Evolutionary conservation across 2,888 invertebrate genomes (phyloP), one percentile per base, ranked within the genome.

Genomic region (Drosophila villosipedis): DNA sequence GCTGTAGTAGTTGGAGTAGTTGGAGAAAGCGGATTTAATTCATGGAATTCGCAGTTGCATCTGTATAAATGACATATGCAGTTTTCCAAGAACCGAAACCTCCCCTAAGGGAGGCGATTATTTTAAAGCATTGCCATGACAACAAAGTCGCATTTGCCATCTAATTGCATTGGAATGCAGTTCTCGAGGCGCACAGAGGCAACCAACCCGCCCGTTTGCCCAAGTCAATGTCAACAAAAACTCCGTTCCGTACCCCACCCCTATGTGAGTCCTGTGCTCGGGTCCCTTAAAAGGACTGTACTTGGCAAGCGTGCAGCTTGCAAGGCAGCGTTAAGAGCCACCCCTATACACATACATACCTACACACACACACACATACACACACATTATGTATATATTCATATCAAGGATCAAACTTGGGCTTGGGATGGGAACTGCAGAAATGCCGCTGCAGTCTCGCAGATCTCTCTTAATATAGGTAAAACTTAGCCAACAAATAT

Each of bases 131-230:
- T 79, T 73, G 65, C 61, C 63, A 79, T 73, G 73, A 62, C 73
- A 76, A 76, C 81, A 83, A 71, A 82, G 66, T 71, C 69, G 68
- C 73, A 68, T 72, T 76, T 67, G 68, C 62, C 72, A 68, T 78
- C 66, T 65, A 78, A 86, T 80, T 87, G 90, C 91, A 87, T 80
- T 82, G 88, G 91, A 84, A 89, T 89, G 84, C 85, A 80, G 76
- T 65, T 69, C 57, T 64, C 64, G 67, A 76, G 73, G 30, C 69
- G 52, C 59, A 50, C 43, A 47, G 33, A 49, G 54, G 39, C 66
- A 57, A 50, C 33, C 70, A 68, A 71, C 62, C 79, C 82, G 68
- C 68, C 73, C 83, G 80, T 73, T 73, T 70, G 67, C 58, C 74
- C 76, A 84, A 89, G 88, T 89, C 90, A 87, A 89, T 89, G 84